A percentile compares a stretch with the other conserved stretches of the same genome.
Conservation (phyloP, 2,888 invertebrate genomes). For the Plebejus melissa region DNA sequence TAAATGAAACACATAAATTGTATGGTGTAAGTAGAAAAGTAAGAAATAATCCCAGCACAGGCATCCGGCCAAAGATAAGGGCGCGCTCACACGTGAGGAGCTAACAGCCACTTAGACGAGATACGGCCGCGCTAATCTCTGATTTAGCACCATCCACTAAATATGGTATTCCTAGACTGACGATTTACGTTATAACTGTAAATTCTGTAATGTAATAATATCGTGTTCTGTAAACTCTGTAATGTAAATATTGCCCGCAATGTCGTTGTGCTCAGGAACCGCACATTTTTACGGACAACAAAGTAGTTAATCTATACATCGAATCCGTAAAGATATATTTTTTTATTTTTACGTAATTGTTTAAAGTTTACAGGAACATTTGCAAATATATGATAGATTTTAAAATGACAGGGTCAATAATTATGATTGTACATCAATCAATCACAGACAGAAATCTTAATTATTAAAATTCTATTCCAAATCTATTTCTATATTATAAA, state of each 20-base stretch:
- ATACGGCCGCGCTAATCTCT: slow-evolving; percentile 32
- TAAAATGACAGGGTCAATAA: no score
- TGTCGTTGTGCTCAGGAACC: no score
- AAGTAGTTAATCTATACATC: no score
- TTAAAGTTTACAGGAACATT: no score
- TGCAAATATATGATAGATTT: no score
- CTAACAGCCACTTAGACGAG: slow-evolving; percentile 36
- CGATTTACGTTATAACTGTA: neutral
- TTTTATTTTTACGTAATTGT: no score
- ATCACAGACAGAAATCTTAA: no score
- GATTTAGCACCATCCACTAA: slow-evolving; percentile 32
- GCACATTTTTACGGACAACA: no score
- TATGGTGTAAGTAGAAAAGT: slow-evolving; percentile 30
- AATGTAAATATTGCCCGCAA: no score
- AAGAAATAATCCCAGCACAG: slow-evolving; percentile 35
- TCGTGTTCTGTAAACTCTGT: neutral
- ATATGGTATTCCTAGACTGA: slow-evolving; percentile 26
- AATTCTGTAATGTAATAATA: neutral
- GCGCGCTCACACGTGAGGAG: slow-evolving; percentile 37
- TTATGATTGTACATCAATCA: no score
- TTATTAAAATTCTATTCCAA: no score
- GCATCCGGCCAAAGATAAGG: slow-evolving; percentile 41
- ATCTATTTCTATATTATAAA: neutral
- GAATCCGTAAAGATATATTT: no score
- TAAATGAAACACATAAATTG: slow-evolving; percentile 31